These are phyloP conservation scores for Sitodiplosis mosellana DNA, from an alignment of 1,140 invertebrate genomes.

Conservation along the genomic window DNA sequence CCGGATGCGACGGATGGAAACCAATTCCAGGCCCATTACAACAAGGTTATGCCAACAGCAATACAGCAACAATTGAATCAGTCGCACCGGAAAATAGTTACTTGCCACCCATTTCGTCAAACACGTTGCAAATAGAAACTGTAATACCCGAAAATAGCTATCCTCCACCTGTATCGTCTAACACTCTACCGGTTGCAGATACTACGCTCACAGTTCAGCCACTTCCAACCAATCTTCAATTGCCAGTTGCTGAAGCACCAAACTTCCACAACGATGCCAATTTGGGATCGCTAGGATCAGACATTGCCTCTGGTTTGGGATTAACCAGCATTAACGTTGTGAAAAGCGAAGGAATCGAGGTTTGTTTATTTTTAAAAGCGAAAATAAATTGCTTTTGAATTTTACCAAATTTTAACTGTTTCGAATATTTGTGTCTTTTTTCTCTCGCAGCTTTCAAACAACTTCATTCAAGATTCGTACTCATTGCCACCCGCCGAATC, in stretches of 20 bases:
- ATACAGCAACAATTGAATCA: neutral
- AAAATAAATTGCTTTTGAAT: neutral
- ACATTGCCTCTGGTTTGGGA: neutral
- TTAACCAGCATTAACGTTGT: neutral
- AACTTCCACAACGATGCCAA: neutral
- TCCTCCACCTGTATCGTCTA: neutral
- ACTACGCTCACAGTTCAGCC: neutral
- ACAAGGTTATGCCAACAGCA: neutral
- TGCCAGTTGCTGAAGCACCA: neutral
- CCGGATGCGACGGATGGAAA: constrained; percentile 64
- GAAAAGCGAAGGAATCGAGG: neutral
- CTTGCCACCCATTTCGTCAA: neutral
- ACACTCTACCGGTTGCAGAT: too few relatives aligned
- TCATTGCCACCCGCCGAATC: constrained; percentile 16
- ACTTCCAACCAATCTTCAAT: neutral
- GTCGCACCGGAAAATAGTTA: neutral
- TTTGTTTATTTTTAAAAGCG: neutral
- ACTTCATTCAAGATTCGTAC: constrained; percentile 14
- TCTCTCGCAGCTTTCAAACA: neutral
- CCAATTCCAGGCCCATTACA: constrained; percentile 45
- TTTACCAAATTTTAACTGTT: neutral
- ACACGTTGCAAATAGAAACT: neutral
- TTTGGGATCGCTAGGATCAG: too few relatives aligned
- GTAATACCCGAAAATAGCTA: neutral
- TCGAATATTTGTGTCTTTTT: neutral